phyloP scores from a whole-genome alignment of 2,888 invertebrate species.

The Calameuta idolon region DNA sequence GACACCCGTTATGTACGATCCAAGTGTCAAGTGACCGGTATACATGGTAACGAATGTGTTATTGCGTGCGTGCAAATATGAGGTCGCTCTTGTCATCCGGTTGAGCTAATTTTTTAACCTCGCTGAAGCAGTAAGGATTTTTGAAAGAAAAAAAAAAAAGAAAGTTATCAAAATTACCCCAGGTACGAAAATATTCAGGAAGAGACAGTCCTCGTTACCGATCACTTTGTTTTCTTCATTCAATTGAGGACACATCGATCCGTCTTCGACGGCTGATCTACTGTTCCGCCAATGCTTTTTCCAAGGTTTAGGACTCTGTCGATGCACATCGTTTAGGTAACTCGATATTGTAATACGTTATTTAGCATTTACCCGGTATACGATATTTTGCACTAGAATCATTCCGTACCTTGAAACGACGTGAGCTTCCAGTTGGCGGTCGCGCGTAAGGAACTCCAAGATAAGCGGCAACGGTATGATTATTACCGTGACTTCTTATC shows the following conservation, averaged over 20 bases:
- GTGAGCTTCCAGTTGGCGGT: slow-evolving; percentile 49
- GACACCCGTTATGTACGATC: neutral
- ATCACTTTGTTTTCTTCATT: slow-evolving; percentile 11
- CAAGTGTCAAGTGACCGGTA: neutral
- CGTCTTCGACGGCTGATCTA: slow-evolving; percentile 40
- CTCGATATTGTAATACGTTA: too few species aligned
- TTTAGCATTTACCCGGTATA: too few species aligned
- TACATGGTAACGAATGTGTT: neutral
- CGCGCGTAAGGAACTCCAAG: slow-evolving; percentile 58
- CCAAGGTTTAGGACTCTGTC: slow-evolving; percentile 48
- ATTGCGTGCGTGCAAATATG: neutral
- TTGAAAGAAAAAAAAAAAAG: too few species aligned
- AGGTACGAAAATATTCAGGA: slow-evolving; percentile 57
- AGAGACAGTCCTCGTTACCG: slow-evolving; percentile 58
- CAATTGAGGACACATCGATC: slow-evolving; percentile 46
- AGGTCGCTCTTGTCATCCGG: slow-evolving; percentile 37
- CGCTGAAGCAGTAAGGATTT: neutral
- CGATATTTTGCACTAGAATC: too few species aligned
- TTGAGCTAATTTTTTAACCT: slow-evolving; percentile 25
- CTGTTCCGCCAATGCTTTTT: slow-evolving; percentile 40
- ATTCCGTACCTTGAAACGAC: slow-evolving; percentile 53
- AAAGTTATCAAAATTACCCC: slow-evolving; percentile 39
- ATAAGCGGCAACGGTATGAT: slow-evolving; percentile 39
- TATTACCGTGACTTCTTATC: neutral
- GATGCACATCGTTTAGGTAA: neutral